Conservation (phyloP, 2,888 invertebrate genomes). For the Callimorpha dominula region DNA sequence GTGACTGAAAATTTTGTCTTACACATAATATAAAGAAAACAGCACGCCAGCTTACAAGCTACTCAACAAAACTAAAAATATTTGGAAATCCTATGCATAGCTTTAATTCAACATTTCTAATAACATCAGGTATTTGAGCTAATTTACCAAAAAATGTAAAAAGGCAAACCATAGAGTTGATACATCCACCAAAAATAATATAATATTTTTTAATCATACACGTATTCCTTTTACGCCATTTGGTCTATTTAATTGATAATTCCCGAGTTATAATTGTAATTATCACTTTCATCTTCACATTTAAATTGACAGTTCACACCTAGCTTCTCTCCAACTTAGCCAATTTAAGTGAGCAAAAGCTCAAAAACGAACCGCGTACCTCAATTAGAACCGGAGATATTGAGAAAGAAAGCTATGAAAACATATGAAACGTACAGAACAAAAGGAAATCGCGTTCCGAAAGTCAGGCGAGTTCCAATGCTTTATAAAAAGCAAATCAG, state of each 20-base stretch:
- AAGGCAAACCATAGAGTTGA: background rate
- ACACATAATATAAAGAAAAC: background rate
- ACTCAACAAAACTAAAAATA: background rate
- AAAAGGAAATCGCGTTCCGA: too few species aligned
- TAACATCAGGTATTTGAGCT: background rate
- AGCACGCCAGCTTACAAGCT: background rate
- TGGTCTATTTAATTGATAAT: background rate
- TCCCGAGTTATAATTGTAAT: background rate
- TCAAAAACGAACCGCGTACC: too few species aligned
- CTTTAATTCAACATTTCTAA: background rate
- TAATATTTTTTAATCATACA: background rate
- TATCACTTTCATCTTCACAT: too few species aligned
- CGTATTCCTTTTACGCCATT: background rate
- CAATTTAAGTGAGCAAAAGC: too few species aligned
- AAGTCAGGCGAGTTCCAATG: too few species aligned
- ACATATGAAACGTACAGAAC: too few species aligned
- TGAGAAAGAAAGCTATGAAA: too few species aligned
- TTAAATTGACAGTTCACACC: too few species aligned
- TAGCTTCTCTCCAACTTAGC: too few species aligned
- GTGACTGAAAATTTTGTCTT: too few species aligned
- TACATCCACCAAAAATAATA: background rate
- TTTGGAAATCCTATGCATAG: background rate
- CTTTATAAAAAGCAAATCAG: too few species aligned
- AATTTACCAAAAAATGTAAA: background rate
- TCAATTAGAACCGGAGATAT: too few species aligned